phyloP scores from a whole-genome alignment of 2,888 invertebrate species.

The Norana najaformis region DNA sequence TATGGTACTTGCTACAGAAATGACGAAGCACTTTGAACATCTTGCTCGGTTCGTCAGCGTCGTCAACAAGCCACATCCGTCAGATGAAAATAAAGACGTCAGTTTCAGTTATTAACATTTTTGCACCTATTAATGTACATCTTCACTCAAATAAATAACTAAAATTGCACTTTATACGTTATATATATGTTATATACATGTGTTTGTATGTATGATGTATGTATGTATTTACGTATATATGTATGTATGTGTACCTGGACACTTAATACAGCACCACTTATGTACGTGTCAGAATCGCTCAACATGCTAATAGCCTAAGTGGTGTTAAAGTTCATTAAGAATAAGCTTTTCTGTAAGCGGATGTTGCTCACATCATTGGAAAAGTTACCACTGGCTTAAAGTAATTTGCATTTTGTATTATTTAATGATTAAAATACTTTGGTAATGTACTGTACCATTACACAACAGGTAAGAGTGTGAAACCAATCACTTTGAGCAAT shows the following conservation, averaged over 20 bases:
- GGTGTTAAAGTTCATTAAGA: too few relatives aligned
- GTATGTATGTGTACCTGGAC: not conserved
- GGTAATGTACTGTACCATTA: too few relatives aligned
- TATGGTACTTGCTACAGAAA: conserved; percentile 98
- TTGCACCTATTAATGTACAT: too few relatives aligned
- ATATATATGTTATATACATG: not conserved
- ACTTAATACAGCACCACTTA: too few relatives aligned
- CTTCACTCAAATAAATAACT: not conserved
- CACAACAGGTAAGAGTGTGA: too few relatives aligned
- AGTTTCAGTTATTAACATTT: not conserved
- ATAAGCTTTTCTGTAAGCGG: too few relatives aligned
- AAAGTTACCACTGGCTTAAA: too few relatives aligned
- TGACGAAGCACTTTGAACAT: conserved; percentile 98
- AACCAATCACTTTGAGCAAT: too few relatives aligned
- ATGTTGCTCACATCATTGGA: too few relatives aligned
- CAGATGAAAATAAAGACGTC: not conserved
- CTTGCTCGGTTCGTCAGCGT: conserved; percentile 78
- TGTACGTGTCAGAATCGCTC: too few relatives aligned
- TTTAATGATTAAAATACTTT: too few relatives aligned
- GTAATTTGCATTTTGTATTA: not conserved
- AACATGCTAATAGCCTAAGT: too few relatives aligned
- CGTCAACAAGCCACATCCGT: conserved; percentile 33
- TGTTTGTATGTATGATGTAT: not conserved
- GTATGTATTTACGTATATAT: not conserved
- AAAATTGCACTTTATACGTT: not conserved